phyloP scores from a whole-genome alignment of 1,140 invertebrate species.

The Lordiphosa clarofinis region DNA sequence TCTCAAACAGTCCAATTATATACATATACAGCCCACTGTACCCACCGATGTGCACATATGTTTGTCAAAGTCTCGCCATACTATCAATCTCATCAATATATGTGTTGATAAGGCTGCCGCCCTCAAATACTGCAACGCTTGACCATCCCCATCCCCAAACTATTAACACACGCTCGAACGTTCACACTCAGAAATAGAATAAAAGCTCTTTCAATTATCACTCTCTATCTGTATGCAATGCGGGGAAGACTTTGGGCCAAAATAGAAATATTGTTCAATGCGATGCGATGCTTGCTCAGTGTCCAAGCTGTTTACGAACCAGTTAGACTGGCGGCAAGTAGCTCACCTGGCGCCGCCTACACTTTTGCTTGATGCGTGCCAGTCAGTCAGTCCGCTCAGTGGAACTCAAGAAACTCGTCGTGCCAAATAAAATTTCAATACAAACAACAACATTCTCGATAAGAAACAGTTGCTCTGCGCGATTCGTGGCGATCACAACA shows the following conservation, averaged over 20 bases:
- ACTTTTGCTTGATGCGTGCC: constrained; percentile 1
- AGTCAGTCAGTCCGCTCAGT: constrained; percentile 22
- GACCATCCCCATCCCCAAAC: constrained; percentile 6
- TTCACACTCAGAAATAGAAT: background rate
- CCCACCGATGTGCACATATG: no score
- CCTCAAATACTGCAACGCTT: constrained; percentile 2
- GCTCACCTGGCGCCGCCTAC: constrained; percentile 20
- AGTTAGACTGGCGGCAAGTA: constrained; percentile 29
- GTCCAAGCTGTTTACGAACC: constrained; percentile 39
- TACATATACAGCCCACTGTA: no score
- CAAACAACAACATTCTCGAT: constrained; percentile 59
- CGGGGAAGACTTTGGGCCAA: constrained; percentile 21
- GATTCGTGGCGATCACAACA: constrained; percentile 29
- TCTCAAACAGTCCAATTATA: no score
- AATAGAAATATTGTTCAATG: background rate
- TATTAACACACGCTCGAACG: background rate
- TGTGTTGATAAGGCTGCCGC: constrained; percentile 21
- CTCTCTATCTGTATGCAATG: constrained; percentile 4
- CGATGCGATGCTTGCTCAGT: constrained; percentile 22
- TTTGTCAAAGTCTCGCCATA: no score
- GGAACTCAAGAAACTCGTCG: no score
- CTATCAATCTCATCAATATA: no score
- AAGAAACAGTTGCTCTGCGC: constrained; percentile 41
- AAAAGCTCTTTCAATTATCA: constrained; percentile 31
- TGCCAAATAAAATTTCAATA: constrained; percentile 34